These are phyloP conservation scores for Grantiella picta DNA, from an alignment of 2,113 vertebrate species.

Conservation along the genomic window DNA sequence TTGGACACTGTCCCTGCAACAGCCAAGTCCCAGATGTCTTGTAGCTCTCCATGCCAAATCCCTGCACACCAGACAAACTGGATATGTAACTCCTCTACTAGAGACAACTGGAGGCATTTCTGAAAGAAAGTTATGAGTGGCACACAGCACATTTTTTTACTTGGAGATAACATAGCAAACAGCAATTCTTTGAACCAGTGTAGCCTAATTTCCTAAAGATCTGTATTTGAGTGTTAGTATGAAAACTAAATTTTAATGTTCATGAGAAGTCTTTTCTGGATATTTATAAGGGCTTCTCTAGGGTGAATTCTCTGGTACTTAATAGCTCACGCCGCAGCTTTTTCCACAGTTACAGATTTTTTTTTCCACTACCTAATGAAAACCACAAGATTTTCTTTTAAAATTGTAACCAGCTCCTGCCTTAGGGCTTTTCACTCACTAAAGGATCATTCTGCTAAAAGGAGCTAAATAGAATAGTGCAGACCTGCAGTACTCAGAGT, in stretches of 20 bases:
- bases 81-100: neutral
- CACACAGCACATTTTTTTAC: neutral
- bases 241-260: neutral
- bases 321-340: neutral
- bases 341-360: neutral
- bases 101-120: neutral
- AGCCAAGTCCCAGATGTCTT: neutral
- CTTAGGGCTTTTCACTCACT: constrained; percentile 11
- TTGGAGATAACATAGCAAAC: neutral
- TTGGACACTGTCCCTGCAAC: neutral
- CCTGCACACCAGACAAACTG: neutral
- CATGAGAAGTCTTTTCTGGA: neutral
- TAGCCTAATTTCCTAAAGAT: neutral
- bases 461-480: neutral
- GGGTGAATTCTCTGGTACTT: neutral
- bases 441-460: constrained; percentile 29
- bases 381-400: constrained; percentile 6
- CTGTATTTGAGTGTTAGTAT: neutral
- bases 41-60: neutral
- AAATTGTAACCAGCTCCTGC: constrained; percentile 22
- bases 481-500: neutral
- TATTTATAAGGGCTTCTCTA: neutral
- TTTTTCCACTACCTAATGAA: neutral
- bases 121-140: neutral
- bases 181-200: neutral